Evolutionary conservation across 2,888 invertebrate species (phyloP).

Genomic region (Drosophila subquinaria): DNA sequence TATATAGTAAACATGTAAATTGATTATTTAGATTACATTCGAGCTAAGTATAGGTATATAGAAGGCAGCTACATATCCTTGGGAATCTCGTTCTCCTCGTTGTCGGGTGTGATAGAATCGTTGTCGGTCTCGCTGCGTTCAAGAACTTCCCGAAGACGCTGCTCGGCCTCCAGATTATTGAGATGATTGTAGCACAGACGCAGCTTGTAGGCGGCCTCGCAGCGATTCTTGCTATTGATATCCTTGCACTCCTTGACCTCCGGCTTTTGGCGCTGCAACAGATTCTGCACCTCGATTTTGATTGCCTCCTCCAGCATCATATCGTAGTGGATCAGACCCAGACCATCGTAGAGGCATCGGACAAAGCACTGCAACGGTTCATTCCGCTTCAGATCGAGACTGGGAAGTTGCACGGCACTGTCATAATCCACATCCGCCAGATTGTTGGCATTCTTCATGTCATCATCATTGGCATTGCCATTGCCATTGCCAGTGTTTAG

Average conservation of each 20-base stretch:
- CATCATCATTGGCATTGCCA: slow-evolving; percentile 29
- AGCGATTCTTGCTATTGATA: slow-evolving; percentile 64
- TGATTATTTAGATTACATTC: background rate
- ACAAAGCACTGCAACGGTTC: slow-evolving; percentile 80
- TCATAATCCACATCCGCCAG: slow-evolving; percentile 46
- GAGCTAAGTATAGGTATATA: background rate
- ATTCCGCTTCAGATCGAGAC: slow-evolving; percentile 57
- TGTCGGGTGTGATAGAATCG: slow-evolving; percentile 21
- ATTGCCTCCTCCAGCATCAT: slow-evolving; percentile 72
- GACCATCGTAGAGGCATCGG: slow-evolving; percentile 76
- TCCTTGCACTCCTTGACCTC: slow-evolving; percentile 69
- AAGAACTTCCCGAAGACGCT: slow-evolving; percentile 60
- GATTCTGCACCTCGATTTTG: slow-evolving; percentile 53
- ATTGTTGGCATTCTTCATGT: slow-evolving; percentile 40
- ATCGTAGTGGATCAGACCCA: slow-evolving; percentile 75
- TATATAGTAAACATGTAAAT: background rate
- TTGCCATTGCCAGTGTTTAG: slow-evolving; percentile 20
- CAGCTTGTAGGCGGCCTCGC: slow-evolving; percentile 74
- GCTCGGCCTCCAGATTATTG: slow-evolving; percentile 71
- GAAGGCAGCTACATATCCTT: slow-evolving; percentile 32
- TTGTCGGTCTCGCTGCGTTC: slow-evolving; percentile 50
- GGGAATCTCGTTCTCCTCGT: slow-evolving; percentile 34
- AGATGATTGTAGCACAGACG: slow-evolving; percentile 73
- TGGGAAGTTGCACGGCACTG: slow-evolving; percentile 27
- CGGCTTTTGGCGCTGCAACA: slow-evolving; percentile 52